Evolutionary conservation across 2,797 vertebrate genomes (phyloP).

Genomic region (Hippoglossus hippoglossus): DNA sequence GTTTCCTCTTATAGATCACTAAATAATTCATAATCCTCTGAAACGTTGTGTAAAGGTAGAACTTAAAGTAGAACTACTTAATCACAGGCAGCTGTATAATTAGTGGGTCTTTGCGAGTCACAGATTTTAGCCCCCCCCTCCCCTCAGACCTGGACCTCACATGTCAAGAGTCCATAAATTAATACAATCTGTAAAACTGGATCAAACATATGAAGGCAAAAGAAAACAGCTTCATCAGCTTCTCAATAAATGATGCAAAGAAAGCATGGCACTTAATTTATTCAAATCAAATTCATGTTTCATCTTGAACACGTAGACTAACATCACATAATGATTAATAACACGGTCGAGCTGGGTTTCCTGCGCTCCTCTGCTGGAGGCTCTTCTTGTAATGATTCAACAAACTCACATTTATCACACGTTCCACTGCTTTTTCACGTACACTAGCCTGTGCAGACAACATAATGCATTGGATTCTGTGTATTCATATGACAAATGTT

Average conservation of each 20-base stretch:
- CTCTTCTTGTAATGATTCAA: constrained; percentile 38
- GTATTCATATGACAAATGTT: constrained; percentile 32
- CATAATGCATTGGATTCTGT: constrained; percentile 38
- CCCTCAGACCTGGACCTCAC: too few species aligned
- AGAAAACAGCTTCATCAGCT: neutral
- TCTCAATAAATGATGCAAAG: constrained; percentile 17
- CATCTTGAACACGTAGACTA: constrained; percentile 54
- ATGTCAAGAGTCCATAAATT: too few species aligned
- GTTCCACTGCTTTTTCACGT: constrained; percentile 28
- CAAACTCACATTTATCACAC: constrained; percentile 51
- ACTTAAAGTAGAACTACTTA: too few species aligned
- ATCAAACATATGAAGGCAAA: neutral
- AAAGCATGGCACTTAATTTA: constrained; percentile 83
- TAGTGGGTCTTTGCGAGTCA: too few species aligned
- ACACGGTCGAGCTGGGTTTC: constrained; percentile 33
- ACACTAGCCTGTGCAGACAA: constrained; percentile 45
- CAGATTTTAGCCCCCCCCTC: too few species aligned
- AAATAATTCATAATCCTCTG: too few species aligned
- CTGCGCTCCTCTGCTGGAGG: constrained; percentile 39
- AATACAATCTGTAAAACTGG: too few species aligned
- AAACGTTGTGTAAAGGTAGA: too few species aligned
- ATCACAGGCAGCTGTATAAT: too few species aligned
- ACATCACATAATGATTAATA: constrained; percentile 55
- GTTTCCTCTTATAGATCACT: too few species aligned
- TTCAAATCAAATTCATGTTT: constrained; percentile 78